Percentiles rank a stretch among this genome's conserved stretches.
These are phyloP conservation scores for Leptinotarsa lineolata DNA, from an alignment of 1,140 invertebrate genomes.

Conservation along the genomic window DNA sequence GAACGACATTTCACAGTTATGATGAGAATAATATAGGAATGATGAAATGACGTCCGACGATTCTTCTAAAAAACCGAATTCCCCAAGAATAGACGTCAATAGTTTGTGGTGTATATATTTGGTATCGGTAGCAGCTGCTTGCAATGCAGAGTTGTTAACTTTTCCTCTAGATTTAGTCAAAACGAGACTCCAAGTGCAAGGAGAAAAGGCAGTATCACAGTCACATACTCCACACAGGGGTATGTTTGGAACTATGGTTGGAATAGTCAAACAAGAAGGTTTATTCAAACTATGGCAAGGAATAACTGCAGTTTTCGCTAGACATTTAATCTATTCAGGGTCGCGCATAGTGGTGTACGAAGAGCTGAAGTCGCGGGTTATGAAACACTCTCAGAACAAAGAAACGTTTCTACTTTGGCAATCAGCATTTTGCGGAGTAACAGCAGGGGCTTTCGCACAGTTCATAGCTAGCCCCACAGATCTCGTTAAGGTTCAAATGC, in stretches of 20 bases:
- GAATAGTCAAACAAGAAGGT: conserved; percentile 79
- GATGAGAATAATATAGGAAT: no score
- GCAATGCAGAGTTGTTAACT: conserved; percentile 76
- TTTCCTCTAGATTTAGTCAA: conserved; percentile 92
- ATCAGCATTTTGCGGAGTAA: conserved; percentile 74
- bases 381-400: conserved; percentile 52
- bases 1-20: no score
- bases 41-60: not conserved
- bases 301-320: conserved; percentile 81
- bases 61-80: not conserved
- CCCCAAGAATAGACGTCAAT: not conserved
- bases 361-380: conserved; percentile 63
- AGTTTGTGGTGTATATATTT: conserved; percentile 64
- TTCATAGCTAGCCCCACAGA: conserved; percentile 88
- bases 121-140: conserved; percentile 69
- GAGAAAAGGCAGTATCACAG: conserved; percentile 66
- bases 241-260: conserved; percentile 77
- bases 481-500: conserved; percentile 90
- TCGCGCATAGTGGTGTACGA: conserved; percentile 74
- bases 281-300: conserved; percentile 83
- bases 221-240: conserved; percentile 72
- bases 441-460: conserved; percentile 82
- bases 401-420: conserved; percentile 69
- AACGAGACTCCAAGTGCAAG: conserved; percentile 89
- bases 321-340: conserved; percentile 82